Evolutionary conservation across 2,113 vertebrate species (phyloP), one percentile per base, ranked within the genome.

Genomic region (Lophura nycthemera): DNA sequence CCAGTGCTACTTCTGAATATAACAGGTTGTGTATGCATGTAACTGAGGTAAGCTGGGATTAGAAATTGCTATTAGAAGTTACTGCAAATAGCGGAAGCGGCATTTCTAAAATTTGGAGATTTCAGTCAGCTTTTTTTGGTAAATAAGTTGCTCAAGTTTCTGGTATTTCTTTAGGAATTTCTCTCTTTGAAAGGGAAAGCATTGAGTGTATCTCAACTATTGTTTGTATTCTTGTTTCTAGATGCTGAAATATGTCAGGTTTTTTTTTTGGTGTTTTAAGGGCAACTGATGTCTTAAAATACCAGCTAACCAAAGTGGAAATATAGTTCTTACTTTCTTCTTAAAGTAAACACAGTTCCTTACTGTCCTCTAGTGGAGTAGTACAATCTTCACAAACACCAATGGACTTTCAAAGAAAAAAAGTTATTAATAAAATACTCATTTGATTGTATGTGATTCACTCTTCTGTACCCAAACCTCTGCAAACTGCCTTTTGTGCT

Each of bases 361-460:
- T 96, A 54, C 92, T 86, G 94, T 66, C 96, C 95, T 91, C 95
- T 97, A 87, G 89, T 89, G 95, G 92, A 81, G 30, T 3, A 77
- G 19, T 7, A 66, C 21, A 19, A 57, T 4, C 10, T 21, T 60
- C 45, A 73, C 1, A 4, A 22, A 38, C 45, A 56, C 4, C 2
- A 65, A 45, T 22, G 0, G 10, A 16, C 14, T 52, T 38, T 38
- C 10, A 30, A 54, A 74, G 54, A 43, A 36, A 66, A 25, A 9
- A 60, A 17, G 27, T 13, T 15, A 45, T 59, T 52, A 48, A 25
- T 56, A 67, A 43, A 74, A n/a, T 30, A 43, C 6, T 59, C 5
- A 17, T 11, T 63, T 64, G 38, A 4, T 25, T 70, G 9, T 25
- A 32, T 4, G 3, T 43, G 20, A 20, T 47, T 61, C 13, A 40